Evolutionary conservation across 2,888 invertebrate genomes (phyloP), one percentile per base, ranked within the genome.

Genomic region (Monopis laevigella): DNA sequence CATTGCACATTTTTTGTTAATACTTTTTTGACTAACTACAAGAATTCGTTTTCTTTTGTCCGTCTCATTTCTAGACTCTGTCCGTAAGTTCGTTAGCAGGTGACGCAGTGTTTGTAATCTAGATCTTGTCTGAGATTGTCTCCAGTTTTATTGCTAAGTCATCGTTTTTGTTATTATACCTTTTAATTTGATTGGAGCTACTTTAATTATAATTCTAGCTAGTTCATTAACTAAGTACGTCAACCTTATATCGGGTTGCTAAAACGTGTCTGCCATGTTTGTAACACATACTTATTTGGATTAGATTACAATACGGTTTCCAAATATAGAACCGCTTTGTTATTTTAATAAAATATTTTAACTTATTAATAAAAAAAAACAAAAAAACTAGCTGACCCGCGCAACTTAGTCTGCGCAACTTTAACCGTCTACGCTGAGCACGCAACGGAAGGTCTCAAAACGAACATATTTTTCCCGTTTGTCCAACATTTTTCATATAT

Each of bases 81-180:
- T 65, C 56, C 61, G 64, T 55, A 60, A 59, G 61, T 63, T 62
- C 47, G 55, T 56, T 51, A 57, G 69, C 69, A 70, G 17, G 72
- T 73, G 55, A 73, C 66, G 52, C 62, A 65, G 60, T 63, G 66
- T 65, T 65, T 64, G 62, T 59, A 66, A 74, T 77, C 73, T 72
- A 75, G 78, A 77, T 78, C 65, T 66, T 62, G 68, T 70, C 66
- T 69, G 46, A 72, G 78, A 78, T 78, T 73, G 72, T 70, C 71
- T 59, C 56, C 59, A 54, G 58, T 57, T 59, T 65, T 62, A 62
- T 58, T 65, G 72, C 71, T 58, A 48, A 68, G 77, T 78, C 78
- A 78, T 21, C 65, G 72, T 58, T 68, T 56, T 56, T 51, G 21
- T 36, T 8, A 36, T 32, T 32, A 32, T 17, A 32, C 17, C 32